A percentile compares a stretch with the other conserved stretches of the same genome.
Evolutionary conservation across 1,140 invertebrate species (phyloP).

Genomic region (Brachionus paranguensis): DNA sequence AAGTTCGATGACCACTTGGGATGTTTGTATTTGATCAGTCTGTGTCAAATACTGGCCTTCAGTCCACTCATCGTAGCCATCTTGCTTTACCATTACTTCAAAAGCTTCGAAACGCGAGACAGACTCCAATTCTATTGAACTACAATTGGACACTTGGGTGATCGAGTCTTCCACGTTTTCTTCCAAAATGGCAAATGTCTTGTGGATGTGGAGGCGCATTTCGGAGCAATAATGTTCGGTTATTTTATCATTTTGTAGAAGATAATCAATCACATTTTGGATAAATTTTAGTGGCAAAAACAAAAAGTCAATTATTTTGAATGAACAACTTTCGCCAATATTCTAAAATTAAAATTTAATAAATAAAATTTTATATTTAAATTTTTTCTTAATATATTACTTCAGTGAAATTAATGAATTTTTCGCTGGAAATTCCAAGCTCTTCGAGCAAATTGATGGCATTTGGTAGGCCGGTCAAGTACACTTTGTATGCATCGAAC

Average conservation of each 20-base stretch:
- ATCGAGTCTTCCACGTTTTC: neutral
- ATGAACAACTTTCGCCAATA: neutral
- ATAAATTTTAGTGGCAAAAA: conserved; percentile 28
- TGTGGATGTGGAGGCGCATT: neutral
- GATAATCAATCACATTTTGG: neutral
- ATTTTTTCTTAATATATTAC: neutral
- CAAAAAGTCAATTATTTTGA: conserved; percentile 35
- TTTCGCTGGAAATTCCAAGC: neutral
- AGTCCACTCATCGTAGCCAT: neutral
- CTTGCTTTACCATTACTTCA: neutral
- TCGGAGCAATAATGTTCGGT: neutral
- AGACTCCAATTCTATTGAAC: neutral
- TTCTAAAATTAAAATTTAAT: neutral
- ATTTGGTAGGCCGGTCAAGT: conserved; percentile 12
- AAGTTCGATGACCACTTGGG: neutral
- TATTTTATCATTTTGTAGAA: neutral
- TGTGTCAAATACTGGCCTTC: neutral
- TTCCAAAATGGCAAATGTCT: neutral
- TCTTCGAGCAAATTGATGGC: neutral
- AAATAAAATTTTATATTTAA: neutral
- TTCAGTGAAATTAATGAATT: neutral
- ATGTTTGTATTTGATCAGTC: neutral
- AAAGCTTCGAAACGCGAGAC: neutral
- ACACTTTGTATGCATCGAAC: conserved; percentile 27
- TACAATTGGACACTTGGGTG: neutral